These are phyloP conservation scores for Lycopodina hypogea DNA, from an alignment of 37 sponge, comb jelly and placozoan genomes.

Conservation along the genomic window DNA sequence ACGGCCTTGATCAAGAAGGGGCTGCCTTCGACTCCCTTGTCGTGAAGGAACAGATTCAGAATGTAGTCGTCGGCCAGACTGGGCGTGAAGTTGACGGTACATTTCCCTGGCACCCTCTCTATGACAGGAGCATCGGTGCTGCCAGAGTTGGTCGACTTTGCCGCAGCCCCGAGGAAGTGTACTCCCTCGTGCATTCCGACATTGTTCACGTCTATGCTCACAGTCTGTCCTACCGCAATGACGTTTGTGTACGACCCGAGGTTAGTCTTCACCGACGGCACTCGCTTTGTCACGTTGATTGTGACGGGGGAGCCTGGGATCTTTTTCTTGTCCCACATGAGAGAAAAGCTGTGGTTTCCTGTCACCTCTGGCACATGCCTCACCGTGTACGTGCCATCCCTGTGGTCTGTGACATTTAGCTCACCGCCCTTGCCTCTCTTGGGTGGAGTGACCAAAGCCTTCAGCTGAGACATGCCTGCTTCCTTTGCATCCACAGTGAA, in stretches of 20 bases:
- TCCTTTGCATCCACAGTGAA: slow-evolving; percentile 48
- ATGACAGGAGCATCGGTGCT: background rate
- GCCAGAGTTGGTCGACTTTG: background rate
- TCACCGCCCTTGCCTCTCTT: slow-evolving; percentile 1
- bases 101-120: background rate
- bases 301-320: slow-evolving; percentile 46
- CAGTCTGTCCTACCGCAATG: background rate
- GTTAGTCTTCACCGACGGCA: background rate
- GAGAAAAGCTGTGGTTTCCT: slow-evolving; percentile 42
- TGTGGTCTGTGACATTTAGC: slow-evolving; percentile 24
- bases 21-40: slow-evolving; percentile 31
- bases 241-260: slow-evolving; percentile 9
- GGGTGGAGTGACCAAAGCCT: slow-evolving; percentile 16
- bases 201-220: background rate
- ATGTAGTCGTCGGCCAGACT: slow-evolving; percentile 44
- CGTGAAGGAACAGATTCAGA: slow-evolving; percentile 15
- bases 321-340: slow-evolving; percentile 24
- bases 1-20: slow-evolving; percentile 66
- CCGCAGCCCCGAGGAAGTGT: slow-evolving; percentile 2
- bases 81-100: background rate
- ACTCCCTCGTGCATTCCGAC: slow-evolving; percentile 6
- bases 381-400: slow-evolving; percentile 30
- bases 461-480: slow-evolving; percentile 68
- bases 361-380: slow-evolving; percentile 30
- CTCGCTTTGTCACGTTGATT: slow-evolving; percentile 20